Base-by-base conservation (phyloP, 2,113 vertebrate species). In the Eurypyga helias region DNA sequence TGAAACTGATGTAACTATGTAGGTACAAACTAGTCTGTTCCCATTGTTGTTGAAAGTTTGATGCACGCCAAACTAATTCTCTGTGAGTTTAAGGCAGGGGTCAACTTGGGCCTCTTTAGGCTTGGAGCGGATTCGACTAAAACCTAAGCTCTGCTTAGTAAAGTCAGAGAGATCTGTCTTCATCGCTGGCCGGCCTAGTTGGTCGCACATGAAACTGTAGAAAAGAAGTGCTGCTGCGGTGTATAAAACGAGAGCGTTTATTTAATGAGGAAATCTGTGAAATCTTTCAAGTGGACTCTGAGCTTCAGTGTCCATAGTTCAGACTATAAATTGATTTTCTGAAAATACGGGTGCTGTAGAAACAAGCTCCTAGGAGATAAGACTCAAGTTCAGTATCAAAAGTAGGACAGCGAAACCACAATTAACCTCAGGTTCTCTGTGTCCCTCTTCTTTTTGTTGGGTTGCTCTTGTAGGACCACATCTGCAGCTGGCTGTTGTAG, bases 151-250 rank as follows among this genome's bases (percentile, higher is more conserved):
- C 29, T 25, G 11, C n/a, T 48, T 17, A 7, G 1, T 46, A n/a
- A 23, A 21, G 38, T 71, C 20, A 26, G 57, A 58, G 60, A 34
- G 28, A 24, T 52, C 29, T 31, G 45, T 13, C 52, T 51, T 57
- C 4, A 17, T 34, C 65, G 48, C 13, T 43, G n/a, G 45, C 52
- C 3, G 4, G 15, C 33, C n/a, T 8, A 11, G 33, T 17, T n/a
- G 45, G n/a, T 23, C 10, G 19, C 4, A 25, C 1, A 0, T 3
- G 4, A 13, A 48, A 31, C 5, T 24, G 38, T 60, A 34, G 65
- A 36, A 36, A 49, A 2, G 5, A 16, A 24, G 28, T 33, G 28
- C 36, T 69, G 76, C 55, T 60, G 45, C 52, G 54, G 13, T 29
- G 48, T 28, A 11, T n/a, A 36, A 36, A 77, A 60, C 51, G 13